Percentiles rank a stretch among this genome's conserved stretches.
Conservation (phyloP, 2,797 vertebrate genomes). For the Sardinella longiceps region DNA sequence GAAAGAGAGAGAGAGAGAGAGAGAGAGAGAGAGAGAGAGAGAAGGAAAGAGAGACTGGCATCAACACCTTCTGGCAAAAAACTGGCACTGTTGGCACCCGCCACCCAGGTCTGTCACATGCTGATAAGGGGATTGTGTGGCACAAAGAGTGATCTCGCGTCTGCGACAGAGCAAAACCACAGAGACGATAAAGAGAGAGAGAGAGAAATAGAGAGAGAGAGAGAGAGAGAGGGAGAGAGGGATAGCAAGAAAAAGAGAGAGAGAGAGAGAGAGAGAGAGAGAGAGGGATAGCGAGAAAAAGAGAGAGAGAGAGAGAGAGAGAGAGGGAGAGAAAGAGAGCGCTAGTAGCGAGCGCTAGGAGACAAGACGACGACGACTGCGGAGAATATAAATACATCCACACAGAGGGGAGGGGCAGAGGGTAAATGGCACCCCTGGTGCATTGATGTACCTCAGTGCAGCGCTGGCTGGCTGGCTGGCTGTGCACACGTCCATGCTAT, state of each 20-base stretch:
- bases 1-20: slow-evolving; percentile 16
- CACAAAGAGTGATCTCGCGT: slow-evolving; percentile 55
- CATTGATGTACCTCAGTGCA: not conserved
- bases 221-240: not conserved
- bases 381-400: not conserved
- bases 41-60: slow-evolving; percentile 38
- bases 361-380: not conserved
- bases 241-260: not conserved
- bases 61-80: slow-evolving; percentile 56
- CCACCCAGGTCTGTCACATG: slow-evolving; percentile 67
- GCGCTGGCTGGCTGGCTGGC: no score
- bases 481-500: not conserved
- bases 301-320: slow-evolving; percentile 43
- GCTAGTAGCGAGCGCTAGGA: not conserved
- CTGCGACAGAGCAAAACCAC: slow-evolving; percentile 34
- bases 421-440: slow-evolving; percentile 8
- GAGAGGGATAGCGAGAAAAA: slow-evolving; percentile 37
- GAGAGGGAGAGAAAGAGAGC: not conserved
- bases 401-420: not conserved
- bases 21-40: slow-evolving; percentile 9
- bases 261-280: not conserved
- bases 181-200: slow-evolving; percentile 47
- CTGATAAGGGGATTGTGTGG: slow-evolving; percentile 75
- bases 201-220: slow-evolving; percentile 49
- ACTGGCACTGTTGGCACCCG: slow-evolving; percentile 59